phyloP scores from a whole-genome alignment of 2,797 vertebrate species.

The Podargus strigoides region DNA sequence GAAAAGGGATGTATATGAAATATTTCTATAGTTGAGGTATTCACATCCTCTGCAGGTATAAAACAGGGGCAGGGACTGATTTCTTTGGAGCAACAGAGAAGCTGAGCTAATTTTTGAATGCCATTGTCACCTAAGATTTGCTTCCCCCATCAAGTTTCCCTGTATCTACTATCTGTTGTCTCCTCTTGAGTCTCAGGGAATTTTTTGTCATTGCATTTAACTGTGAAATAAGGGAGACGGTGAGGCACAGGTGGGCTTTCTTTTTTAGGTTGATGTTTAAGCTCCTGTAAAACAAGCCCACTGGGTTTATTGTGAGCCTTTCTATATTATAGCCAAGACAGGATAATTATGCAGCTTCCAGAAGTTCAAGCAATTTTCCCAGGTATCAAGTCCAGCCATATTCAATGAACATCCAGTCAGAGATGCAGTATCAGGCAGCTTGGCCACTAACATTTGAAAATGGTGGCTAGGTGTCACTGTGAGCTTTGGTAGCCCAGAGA shows the following conservation, averaged over 20 bases:
- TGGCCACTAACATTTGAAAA: background rate
- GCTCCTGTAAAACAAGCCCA: background rate
- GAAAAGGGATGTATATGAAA: conserved; percentile 8
- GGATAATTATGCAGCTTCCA: background rate
- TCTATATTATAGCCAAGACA: background rate
- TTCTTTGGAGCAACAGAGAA: background rate
- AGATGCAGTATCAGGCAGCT: background rate
- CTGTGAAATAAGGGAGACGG: conserved; percentile 21
- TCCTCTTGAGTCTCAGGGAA: conserved; percentile 57
- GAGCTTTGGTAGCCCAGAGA: background rate
- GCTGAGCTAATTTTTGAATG: background rate
- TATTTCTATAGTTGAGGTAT: background rate
- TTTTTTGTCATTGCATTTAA: background rate
- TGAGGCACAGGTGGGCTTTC: background rate
- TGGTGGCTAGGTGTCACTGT: background rate
- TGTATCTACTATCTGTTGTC: background rate
- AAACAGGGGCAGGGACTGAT: background rate
- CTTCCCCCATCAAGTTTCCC: background rate
- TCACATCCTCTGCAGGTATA: background rate
- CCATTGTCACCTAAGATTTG: background rate
- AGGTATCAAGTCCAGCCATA: background rate
- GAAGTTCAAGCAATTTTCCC: background rate
- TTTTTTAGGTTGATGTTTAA: background rate
- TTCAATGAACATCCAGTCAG: background rate
- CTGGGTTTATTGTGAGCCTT: background rate